Percentiles rank a stretch among this genome's conserved stretches.
phyloP scores from a whole-genome alignment of 2,113 vertebrate species.

The Clinocottus analis region DNA sequence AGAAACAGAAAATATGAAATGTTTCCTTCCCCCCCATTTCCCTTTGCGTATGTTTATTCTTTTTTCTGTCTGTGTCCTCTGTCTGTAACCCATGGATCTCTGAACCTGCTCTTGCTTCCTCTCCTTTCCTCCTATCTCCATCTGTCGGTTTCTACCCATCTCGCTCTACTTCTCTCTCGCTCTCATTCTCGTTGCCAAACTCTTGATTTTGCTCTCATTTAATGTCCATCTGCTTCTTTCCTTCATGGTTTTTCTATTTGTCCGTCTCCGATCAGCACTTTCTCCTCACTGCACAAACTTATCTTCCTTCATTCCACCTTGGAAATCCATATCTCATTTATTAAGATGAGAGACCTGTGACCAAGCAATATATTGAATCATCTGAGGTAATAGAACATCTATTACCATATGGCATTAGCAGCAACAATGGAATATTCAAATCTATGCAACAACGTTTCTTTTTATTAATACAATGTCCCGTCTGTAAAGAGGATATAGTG shows the following conservation, averaged over 20 bases:
- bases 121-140: conserved; percentile 4
- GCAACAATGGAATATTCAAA: neutral
- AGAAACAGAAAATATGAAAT: conserved; percentile 32
- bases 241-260: neutral
- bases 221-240: neutral
- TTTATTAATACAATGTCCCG: neutral
- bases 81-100: conserved; percentile 13
- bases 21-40: neutral
- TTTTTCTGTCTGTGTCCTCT: conserved; percentile 8
- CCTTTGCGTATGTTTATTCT: conserved; percentile 1
- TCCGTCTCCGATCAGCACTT: neutral
- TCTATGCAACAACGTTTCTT: neutral
- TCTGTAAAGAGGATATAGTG: too few relatives aligned
- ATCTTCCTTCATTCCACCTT: neutral
- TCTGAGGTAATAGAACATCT: neutral
- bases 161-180: neutral
- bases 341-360: neutral
- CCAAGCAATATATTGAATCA: neutral
- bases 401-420: conserved; percentile 2
- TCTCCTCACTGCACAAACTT: neutral
- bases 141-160: conserved; percentile 7
- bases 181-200: neutral
- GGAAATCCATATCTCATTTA: neutral
- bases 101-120: conserved; percentile 11
- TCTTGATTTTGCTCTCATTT: neutral